Base-by-base conservation (phyloP, 2,113 vertebrate genomes). In the Myotis lucifugus region DNA sequence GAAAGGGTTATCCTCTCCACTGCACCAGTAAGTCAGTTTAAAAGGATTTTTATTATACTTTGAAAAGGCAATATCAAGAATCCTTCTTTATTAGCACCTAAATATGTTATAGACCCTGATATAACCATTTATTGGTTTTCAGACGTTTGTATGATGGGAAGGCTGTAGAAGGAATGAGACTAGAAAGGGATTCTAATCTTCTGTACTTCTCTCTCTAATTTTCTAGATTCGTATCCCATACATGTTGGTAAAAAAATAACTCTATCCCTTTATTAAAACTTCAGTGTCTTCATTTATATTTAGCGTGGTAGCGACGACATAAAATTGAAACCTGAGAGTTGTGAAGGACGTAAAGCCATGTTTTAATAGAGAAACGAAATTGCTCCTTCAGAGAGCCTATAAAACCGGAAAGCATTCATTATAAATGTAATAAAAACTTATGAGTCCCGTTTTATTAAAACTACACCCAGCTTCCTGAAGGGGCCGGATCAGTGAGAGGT, bases 341-440 rank as follows among this genome's bases (percentile, higher is more conserved):
- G 91, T 97, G 97, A 98, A 98, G 96, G 95, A 98, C 98, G 98
- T 98, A 98, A 98, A 98, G 97, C 97, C 94, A 95, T 97, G 87
- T 98, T 98, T 98, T 98, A 98, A 97, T 97, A 97, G 95, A 98
- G 97, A 97, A 98, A 96, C 96, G 94, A 97, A 98, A 98, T 98
- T 98, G 97, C 97, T 98, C 70, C 95, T 97, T 98, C 94, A 74
- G 97, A 98, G 97, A 98, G 97, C 96, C 97, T 98, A 97, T 98
- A 98, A 98, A 98, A 97, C 69, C 94, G 90, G 97, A 98, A 98
- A 97, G 76, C 96, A 97, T 98, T 98, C 97, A 98, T 98, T 98
- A 98, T 98, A 97, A 98, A 98, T 97, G 97, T 97, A 98, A 98
- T 98, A 98, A 98, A 98, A 98, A 96, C 96, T 98, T 98, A 98